Conservation (phyloP, 2,797 vertebrate genomes). For the Myotis planiceps region DNA sequence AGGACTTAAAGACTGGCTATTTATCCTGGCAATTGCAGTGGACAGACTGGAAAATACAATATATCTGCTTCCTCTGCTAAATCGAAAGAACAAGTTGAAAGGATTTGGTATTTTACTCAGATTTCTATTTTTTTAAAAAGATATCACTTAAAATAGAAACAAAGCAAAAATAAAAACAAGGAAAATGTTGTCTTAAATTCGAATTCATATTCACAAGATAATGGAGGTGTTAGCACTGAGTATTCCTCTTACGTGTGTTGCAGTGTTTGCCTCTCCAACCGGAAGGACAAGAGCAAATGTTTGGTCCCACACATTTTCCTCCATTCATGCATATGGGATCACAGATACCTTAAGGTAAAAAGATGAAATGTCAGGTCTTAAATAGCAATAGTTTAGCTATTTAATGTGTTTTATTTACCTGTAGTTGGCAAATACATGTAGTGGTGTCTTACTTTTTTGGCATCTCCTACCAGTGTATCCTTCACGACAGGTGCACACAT, state of each 20-base stretch:
- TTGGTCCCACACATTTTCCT: conserved; percentile 93
- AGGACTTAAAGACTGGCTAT: not conserved
- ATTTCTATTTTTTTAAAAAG: not conserved
- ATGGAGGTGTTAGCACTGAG: not conserved
- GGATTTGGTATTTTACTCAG: not conserved
- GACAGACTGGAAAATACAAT: not conserved
- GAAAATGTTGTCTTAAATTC: not conserved
- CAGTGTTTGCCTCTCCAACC: conserved; percentile 93
- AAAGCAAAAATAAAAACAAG: not conserved
- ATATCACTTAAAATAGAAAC: not conserved
- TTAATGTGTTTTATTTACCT: not conserved
- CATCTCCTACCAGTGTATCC: conserved; percentile 93
- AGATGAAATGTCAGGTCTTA: not conserved
- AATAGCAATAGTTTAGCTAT: not conserved
- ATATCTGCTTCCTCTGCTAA: not conserved
- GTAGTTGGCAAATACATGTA: conserved; percentile 12
- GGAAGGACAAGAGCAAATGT: conserved; percentile 94
- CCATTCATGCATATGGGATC: conserved; percentile 94
- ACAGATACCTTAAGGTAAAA: conserved; percentile 91
- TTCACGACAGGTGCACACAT: conserved; percentile 92
- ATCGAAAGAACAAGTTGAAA: not conserved
- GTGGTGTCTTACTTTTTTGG: conserved; percentile 92
- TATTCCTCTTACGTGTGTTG: conserved; percentile 88
- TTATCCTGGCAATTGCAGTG: not conserved
- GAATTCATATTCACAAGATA: not conserved